Evolutionary conservation across 2,797 vertebrate genomes (phyloP), one percentile per base, ranked within the genome.

Genomic region (Melanotaenia boesemani): DNA sequence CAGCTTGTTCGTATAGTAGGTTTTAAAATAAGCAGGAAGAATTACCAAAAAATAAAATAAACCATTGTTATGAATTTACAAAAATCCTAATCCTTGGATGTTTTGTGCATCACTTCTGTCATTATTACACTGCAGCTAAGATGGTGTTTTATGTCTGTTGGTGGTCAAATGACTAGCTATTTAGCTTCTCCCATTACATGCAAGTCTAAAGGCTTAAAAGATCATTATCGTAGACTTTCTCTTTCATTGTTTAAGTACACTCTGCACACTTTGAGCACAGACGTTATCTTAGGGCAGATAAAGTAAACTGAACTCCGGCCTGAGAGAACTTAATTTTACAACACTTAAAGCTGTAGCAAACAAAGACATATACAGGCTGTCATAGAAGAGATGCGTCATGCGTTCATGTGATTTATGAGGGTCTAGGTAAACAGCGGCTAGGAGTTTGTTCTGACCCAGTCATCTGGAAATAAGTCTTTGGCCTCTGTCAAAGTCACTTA

Each of bases 231-330:
- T 71, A n/a, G 52, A 85, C 76, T 80, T 76, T 79, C 60, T 50
- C 60, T 70, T 76, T 67, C 82, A 79, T 85, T 75, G 58, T 70
- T 68, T 64, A 70, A 46, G 54, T 36, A 18, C 54, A 67, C 10
- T 8, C 1, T 3, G 67, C 30, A 48, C n/a, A 50, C 24, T 3
- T 57, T 5, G 44, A 63, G 34, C 16, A 13, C 24, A 34, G 62
- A 44, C 5, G 39, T 74, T 82, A 81, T 83, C 69, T 8, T 13
- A 41, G 39, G 73, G 72, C 59, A 81, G 81, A 88, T 83, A 83
- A 88, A 70, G 70, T 58, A 54, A 71, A 63, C 22, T 77, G 88
- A 83, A 84, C 81, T 76, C 52, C 0, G 24, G 30, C 64, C 70
- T 48, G 32, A 46, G 9, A 52, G 48, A 67, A 46, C 20, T 24